phyloP scores from a whole-genome alignment of 2,113 vertebrate genomes.

The Semicossyphus pulcher region DNA sequence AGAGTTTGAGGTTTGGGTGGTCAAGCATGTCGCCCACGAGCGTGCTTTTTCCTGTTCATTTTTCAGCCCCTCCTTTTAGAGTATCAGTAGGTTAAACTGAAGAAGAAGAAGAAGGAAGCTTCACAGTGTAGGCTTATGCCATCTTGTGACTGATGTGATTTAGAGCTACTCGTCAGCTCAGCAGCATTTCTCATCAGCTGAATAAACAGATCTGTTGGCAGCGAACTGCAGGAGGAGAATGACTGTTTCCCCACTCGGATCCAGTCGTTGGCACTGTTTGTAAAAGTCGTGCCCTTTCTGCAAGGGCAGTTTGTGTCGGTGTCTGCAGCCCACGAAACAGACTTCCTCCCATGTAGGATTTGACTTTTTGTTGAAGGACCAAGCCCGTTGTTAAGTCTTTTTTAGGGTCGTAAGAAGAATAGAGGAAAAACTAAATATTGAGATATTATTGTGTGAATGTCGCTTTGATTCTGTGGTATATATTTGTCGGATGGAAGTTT shows the following conservation, averaged over 20 bases:
- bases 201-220: conserved; percentile 64
- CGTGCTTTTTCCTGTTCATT: conserved; percentile 28
- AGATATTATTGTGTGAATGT: not conserved
- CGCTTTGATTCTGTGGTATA: not conserved
- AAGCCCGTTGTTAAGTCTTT: not conserved
- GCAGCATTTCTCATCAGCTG: conserved; percentile 65
- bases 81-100: conserved; percentile 13
- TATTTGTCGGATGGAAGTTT: not conserved
- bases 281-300: conserved; percentile 47
- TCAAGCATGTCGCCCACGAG: not conserved
- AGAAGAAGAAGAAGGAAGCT: conserved; percentile 9
- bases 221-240: not conserved
- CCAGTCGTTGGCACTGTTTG: conserved; percentile 45
- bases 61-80: conserved; percentile 15
- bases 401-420: not conserved
- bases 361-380: too few relatives aligned
- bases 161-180: conserved; percentile 46
- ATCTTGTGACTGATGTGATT: conserved; percentile 59
- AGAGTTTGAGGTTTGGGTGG: conserved; percentile 28
- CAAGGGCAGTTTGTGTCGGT: conserved; percentile 34
- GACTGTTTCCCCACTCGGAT: conserved; percentile 1
- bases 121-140: conserved; percentile 25
- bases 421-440: too few relatives aligned
- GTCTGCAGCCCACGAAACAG: conserved; percentile 21
- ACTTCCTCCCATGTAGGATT: conserved; percentile 19